Percentiles rank a stretch among this genome's conserved stretches.
Evolutionary conservation across 1,140 invertebrate species (phyloP).

Genomic region (Phenacoccus solenopsis): DNA sequence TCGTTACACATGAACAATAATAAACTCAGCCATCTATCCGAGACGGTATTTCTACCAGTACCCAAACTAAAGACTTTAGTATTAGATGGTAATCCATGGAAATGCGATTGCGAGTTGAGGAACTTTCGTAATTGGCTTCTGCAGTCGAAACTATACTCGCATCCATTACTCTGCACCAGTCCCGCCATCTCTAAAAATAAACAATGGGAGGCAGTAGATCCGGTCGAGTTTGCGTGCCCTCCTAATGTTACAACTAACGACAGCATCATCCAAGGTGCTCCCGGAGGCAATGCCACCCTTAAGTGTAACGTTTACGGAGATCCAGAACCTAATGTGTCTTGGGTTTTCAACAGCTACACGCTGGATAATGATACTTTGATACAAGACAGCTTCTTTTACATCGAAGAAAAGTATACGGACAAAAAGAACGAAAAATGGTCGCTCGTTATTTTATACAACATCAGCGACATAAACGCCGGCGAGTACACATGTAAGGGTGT

Average conservation of each 20-base stretch:
- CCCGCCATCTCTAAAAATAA: conserved; percentile 44
- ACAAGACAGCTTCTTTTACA: conserved; percentile 34
- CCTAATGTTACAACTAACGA: conserved; percentile 49
- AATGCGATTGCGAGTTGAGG: conserved; percentile 70
- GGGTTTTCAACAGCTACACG: conserved; percentile 53
- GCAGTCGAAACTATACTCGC: conserved; percentile 49
- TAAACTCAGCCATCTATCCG: conserved; percentile 47
- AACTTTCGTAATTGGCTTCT: conserved; percentile 70
- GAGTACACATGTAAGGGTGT: conserved; percentile 64
- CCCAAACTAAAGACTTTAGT: conserved; percentile 58
- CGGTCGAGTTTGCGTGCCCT: conserved; percentile 57
- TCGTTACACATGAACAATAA: conserved; percentile 57
- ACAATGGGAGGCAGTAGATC: conserved; percentile 50
- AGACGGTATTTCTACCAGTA: conserved; percentile 49
- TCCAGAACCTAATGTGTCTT: conserved; percentile 67
- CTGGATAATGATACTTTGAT: conserved; percentile 33
- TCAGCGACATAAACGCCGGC: conserved; percentile 61
- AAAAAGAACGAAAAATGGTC: conserved; percentile 40
- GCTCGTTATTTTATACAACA: conserved; percentile 57
- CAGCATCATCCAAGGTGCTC: conserved; percentile 50
- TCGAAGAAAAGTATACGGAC: conserved; percentile 34
- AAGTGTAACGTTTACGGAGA: conserved; percentile 67
- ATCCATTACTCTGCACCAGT: conserved; percentile 46
- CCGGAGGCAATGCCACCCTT: conserved; percentile 61
- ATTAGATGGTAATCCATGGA: conserved; percentile 77